Conservation (phyloP, 2,113 vertebrate genomes). For the Sakesphorus luctuosus region DNA sequence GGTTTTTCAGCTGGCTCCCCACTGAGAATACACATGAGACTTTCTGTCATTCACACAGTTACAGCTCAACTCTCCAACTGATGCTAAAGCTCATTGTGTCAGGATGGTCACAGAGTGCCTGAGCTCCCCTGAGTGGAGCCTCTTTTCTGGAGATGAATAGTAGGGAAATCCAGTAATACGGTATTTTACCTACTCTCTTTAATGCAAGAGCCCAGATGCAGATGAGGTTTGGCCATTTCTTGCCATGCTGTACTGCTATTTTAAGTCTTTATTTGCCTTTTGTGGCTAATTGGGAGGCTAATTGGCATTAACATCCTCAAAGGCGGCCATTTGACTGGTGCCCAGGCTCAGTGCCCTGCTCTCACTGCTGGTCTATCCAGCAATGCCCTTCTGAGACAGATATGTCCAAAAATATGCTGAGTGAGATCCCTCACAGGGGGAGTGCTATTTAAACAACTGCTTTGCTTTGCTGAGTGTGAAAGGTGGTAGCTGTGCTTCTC, state of each 20-base stretch:
- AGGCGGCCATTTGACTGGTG: background rate
- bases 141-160: background rate
- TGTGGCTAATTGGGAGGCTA: background rate
- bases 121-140: background rate
- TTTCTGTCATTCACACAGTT: background rate
- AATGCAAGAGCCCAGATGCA: background rate
- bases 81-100: background rate
- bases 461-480: background rate
- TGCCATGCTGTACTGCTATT: background rate
- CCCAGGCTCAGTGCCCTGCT: background rate
- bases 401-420: background rate
- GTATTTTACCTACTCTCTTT: background rate
- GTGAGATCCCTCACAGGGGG: background rate
- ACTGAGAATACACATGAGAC: background rate
- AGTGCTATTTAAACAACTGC: background rate
- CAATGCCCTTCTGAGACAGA: background rate
- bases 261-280: background rate
- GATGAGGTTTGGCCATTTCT: background rate
- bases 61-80: background rate
- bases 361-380: background rate
- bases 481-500: background rate
- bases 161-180: background rate
- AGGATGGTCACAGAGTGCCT: background rate
- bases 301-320: background rate
- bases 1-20: background rate